A percentile compares a stretch with the other conserved stretches of the same genome.
Conservation (phyloP, 2,888 invertebrate genomes). For the Rhimphoctona megacephalus region DNA sequence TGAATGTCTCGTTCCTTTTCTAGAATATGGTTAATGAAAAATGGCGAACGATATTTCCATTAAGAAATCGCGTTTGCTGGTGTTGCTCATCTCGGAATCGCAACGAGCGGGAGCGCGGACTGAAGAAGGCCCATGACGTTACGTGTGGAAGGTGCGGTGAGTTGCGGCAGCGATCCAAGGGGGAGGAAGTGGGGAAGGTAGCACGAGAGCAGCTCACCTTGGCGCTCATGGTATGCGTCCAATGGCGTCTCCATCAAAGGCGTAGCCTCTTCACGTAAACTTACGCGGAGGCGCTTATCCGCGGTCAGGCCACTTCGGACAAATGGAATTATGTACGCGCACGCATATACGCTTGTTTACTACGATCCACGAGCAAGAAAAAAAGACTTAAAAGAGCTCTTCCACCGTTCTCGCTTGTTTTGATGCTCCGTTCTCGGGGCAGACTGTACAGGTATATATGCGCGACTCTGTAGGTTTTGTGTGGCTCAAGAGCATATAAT, state of each 20-base stretch:
- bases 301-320: background rate
- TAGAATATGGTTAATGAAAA: constrained; percentile 59
- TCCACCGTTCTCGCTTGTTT: constrained; percentile 60
- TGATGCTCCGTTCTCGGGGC: constrained; percentile 45
- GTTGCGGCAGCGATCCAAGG: constrained; percentile 47
- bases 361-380: constrained; percentile 3
- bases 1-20: background rate
- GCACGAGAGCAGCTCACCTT: constrained; percentile 81
- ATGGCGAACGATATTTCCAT: constrained; percentile 66
- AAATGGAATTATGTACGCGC: constrained; percentile 24
- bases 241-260: constrained; percentile 79
- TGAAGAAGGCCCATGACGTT: constrained; percentile 41
- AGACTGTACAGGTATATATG: background rate
- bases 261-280: constrained; percentile 70
- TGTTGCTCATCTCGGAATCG: constrained; percentile 53
- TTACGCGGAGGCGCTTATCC: background rate
- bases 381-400: background rate
- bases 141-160: constrained; percentile 62
- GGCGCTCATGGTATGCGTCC: constrained; percentile 81
- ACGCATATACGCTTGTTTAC: constrained; percentile 37
- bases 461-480: background rate
- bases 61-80: constrained; percentile 25
- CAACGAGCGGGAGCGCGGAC: constrained; percentile 32
- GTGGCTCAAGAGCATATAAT: background rate
- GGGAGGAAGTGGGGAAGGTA: constrained; percentile 53